Evolutionary conservation across 2,797 vertebrate species (phyloP), one percentile per base, ranked within the genome.

Genomic region (Phylloscopus collybita): DNA sequence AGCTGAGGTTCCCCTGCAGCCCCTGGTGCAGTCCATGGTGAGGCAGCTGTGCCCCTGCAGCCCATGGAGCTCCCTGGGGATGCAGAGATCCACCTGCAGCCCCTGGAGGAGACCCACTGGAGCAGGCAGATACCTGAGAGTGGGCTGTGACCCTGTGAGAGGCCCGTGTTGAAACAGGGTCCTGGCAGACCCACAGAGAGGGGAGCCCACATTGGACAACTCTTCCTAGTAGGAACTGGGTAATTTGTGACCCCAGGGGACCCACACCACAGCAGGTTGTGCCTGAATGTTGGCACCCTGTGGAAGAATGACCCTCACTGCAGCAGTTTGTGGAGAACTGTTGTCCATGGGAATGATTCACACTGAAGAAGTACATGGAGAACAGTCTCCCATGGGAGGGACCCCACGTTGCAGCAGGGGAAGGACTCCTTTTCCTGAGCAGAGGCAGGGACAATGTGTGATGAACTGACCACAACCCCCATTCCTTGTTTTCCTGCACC

Each of bases 351-450:
- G 10, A 44, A 44, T 14, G 36, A 75, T 7, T 44, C 18, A 32
- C 26, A 44, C 0, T 18, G 45, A 15, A 51, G 26, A 32, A 66
- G 5, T 21, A 26, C 7, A 34, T 27, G 45, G 32, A 36, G 26
- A 74, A 10, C 25, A 42, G 26, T 36, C 26, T 67, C 32, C 8
- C 0, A 0, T 10, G 12, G 22, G 27, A 19, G 13, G 8, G 6
- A 38, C 10, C 18, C 22, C 45, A 26, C 4, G 4, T 1, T 85
- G 45, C 11, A 60, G 38, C 4, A 19, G 27, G 13, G 8, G 9
- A 65, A 32, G 18, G 38, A 51, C 10, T 13, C 22, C 6, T 44
- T 8, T 67, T 15, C 32, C 16, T 32, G n/a, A 27, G 32, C 25
- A 51, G 34, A 12, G 36, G 10, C 38, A 69, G n/a, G 45, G 9